Percentiles rank a stretch among this genome's conserved stretches.
These are phyloP conservation scores for Axea sp. DNA, from an alignment of 2,888 invertebrate genomes.

Conservation along the genomic window DNA sequence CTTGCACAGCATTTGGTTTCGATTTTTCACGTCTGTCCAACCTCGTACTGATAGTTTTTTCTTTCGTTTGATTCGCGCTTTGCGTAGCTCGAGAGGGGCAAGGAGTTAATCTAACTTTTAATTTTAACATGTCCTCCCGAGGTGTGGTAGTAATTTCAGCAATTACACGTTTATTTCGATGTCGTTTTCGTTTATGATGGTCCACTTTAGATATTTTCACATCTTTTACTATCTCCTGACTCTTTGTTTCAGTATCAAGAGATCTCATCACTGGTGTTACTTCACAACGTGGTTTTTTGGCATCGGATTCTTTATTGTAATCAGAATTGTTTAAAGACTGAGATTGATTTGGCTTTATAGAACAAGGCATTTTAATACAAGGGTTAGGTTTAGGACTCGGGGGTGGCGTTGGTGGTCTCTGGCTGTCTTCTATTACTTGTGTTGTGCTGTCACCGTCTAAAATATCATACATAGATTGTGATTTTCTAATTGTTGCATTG, in stretches of 20 bases:
- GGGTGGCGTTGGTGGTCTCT: conserved; percentile 74
- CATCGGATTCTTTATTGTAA: conserved; percentile 67
- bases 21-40: conserved; percentile 70
- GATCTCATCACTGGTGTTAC: conserved; percentile 74
- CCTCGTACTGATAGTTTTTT: conserved; percentile 69
- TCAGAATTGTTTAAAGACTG: conserved; percentile 61
- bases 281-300: conserved; percentile 75
- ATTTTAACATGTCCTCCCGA: conserved; percentile 72
- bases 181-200: conserved; percentile 72
- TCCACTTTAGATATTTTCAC: conserved; percentile 68
- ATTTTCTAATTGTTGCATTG: conserved; percentile 18
- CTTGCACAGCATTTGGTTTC: conserved; percentile 62
- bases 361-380: conserved; percentile 56
- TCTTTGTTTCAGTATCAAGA: conserved; percentile 64
- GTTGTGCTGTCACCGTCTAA: conserved; percentile 38
- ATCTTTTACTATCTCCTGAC: conserved; percentile 59
- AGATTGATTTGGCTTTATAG: conserved; percentile 57
- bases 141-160: conserved; percentile 76
- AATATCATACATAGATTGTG: conserved; percentile 25
- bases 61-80: conserved; percentile 66
- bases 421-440: conserved; percentile 72
- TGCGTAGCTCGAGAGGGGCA: conserved; percentile 73
- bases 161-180: conserved; percentile 74
- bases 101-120: conserved; percentile 73
- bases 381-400: conserved; percentile 72